phyloP scores from a whole-genome alignment of 1,140 invertebrate species.

The Drosophila mayri region DNA sequence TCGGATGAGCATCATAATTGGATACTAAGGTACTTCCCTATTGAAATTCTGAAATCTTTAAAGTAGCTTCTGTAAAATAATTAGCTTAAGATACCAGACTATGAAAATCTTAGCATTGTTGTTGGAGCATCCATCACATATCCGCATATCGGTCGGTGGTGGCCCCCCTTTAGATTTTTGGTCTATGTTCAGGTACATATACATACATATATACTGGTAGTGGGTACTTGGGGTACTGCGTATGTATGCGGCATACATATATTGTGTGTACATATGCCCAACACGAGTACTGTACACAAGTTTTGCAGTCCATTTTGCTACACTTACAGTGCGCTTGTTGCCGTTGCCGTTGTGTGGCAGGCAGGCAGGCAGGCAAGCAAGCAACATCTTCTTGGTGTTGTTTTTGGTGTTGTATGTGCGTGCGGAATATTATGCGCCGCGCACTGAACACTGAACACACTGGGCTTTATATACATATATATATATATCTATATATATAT shows the following conservation, averaged over 20 bases:
- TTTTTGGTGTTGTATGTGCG: slow-evolving; percentile 45
- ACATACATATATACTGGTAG: slow-evolving; percentile 5
- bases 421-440: slow-evolving; percentile 62
- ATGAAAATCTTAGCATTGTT: slow-evolving; percentile 15
- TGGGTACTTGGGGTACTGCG: slow-evolving; percentile 1
- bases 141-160: slow-evolving; percentile 1
- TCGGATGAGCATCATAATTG: background rate
- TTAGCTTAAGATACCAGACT: slow-evolving; percentile 29
- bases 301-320: slow-evolving; percentile 79
- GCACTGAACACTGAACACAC: slow-evolving; percentile 36
- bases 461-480: slow-evolving; percentile 17
- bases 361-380: background rate
- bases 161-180: slow-evolving; percentile 32
- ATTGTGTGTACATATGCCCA: slow-evolving; percentile 40
- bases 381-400: slow-evolving; percentile 39
- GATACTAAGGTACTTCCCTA: background rate
- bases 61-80: slow-evolving; percentile 15
- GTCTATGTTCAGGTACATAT: slow-evolving; percentile 19
- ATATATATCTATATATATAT: slow-evolving; percentile 18
- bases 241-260: slow-evolving; percentile 14
- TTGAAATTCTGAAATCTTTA: background rate
- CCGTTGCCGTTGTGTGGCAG: slow-evolving; percentile 53
- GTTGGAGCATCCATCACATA: slow-evolving; percentile 9
- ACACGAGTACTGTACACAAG: slow-evolving; percentile 65
- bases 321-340: slow-evolving; percentile 77